Percentiles rank a stretch among this genome's conserved stretches.
These are phyloP conservation scores for Phaethon lepturus DNA, from an alignment of 2,113 vertebrate species.

Conservation along the genomic window DNA sequence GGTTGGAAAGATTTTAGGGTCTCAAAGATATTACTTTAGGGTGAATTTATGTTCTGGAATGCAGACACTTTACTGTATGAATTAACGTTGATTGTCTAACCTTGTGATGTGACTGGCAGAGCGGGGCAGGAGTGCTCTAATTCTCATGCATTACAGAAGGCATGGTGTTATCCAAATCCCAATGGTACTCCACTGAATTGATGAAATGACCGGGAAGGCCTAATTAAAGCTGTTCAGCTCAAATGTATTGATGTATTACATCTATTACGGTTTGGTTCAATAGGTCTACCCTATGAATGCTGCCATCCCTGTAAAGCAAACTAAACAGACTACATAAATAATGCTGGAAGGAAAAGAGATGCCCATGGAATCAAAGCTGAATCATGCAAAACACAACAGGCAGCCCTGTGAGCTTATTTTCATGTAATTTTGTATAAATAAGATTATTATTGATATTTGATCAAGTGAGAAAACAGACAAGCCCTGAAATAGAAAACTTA, in stretches of 20 bases:
- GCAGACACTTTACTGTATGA: constrained; percentile 70
- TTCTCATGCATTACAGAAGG: constrained; percentile 88
- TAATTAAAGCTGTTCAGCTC: constrained; percentile 99
- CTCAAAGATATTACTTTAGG: constrained; percentile 56
- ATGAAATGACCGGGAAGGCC: constrained; percentile 96
- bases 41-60: constrained; percentile 70
- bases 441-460: constrained; percentile 23
- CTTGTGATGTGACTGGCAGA: constrained; percentile 79
- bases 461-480: neutral
- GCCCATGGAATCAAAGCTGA: constrained; percentile 56
- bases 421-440: constrained; percentile 47
- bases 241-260: constrained; percentile 99
- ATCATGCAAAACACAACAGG: constrained; percentile 68
- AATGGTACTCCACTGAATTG: constrained; percentile 84
- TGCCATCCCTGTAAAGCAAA: constrained; percentile 88
- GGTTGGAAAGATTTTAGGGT: constrained; percentile 45
- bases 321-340: constrained; percentile 95
- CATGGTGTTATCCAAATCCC: constrained; percentile 86
- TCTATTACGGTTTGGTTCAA: constrained; percentile 95
- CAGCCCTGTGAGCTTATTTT: constrained; percentile 66
- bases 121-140: constrained; percentile 70
- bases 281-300: constrained; percentile 88
- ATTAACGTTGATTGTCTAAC: constrained; percentile 81
- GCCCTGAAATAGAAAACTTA: neutral
- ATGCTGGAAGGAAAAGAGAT: constrained; percentile 75